Evolutionary conservation across 2,113 vertebrate genomes (phyloP), one percentile per base, ranked within the genome.

Genomic region (Fulica atra): DNA sequence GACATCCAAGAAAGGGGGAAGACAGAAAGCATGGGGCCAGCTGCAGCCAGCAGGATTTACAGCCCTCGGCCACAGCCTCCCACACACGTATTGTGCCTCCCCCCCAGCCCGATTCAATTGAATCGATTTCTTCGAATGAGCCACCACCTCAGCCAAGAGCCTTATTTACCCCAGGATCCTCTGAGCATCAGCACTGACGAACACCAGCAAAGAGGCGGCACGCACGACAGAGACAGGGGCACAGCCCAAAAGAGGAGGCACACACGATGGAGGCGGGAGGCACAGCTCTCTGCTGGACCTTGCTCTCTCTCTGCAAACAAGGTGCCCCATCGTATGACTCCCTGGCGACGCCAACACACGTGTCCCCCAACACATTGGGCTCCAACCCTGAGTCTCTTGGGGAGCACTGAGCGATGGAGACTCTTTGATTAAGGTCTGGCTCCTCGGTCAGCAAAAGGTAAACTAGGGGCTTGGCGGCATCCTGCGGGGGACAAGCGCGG

Each of bases 401-500:
- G 44, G 29, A 89, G 25, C 63, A 31, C 10, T 2, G 28, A 36
- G 28, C 0, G 3, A 66, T 3, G 63, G 71, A 46, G 38, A 20
- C 23, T 35, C 14, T 15, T n/a, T 33, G 65, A 33, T 3, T 17
- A 35, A 21, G 35, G 42, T 53, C 51, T 36, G 71, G 50, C 11
- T 63, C 51, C 50, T 68, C 3, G 2, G 29, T 31, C 61, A 48
- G 74, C 54, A 24, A 17, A 54, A 38, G 66, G 51, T 46, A 48
- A 69, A 54, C 53, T 8, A 8, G 53, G 25, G 13, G 21, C 44
- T 71, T 16, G 51, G 85, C 5, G 50, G 33, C 54, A 33, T 16
- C 59, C 51, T 11, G 31, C 35, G 33, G 50, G n/a, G 56, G 13
- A 21, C 0, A 2, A 53, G 38, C 2, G 0, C 0, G 7, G 44